phyloP scores from a whole-genome alignment of 2,797 vertebrate genomes.

The Cynopterus sphinx region DNA sequence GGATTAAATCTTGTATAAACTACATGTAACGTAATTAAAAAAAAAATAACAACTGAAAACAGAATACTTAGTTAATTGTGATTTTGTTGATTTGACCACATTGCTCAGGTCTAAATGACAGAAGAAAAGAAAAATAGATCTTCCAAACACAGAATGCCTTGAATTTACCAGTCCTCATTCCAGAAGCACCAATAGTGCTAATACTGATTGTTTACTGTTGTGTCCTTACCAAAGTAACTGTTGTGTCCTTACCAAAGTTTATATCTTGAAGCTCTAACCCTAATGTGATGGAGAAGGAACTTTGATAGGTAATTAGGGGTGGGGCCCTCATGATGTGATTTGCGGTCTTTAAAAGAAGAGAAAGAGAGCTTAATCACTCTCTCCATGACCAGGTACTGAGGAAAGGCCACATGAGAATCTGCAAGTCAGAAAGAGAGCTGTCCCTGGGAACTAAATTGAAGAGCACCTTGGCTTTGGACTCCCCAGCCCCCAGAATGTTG shows the following conservation, averaged over 20 bases:
- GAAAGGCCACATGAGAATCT: background rate
- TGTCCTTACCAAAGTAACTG: background rate
- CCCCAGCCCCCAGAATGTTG: background rate
- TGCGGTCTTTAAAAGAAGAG: background rate
- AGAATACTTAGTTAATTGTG: background rate
- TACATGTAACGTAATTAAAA: background rate
- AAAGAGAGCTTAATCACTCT: background rate
- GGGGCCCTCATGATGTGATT: background rate
- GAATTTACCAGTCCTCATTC: background rate
- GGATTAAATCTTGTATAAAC: background rate
- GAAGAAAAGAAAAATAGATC: background rate
- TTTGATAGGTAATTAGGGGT: background rate
- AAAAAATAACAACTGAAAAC: conserved; percentile 16
- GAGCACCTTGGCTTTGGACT: background rate
- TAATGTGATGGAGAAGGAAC: background rate
- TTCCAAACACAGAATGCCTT: background rate
- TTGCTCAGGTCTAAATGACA: background rate
- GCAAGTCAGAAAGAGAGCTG: background rate
- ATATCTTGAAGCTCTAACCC: background rate
- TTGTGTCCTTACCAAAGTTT: background rate
- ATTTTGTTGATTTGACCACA: background rate
- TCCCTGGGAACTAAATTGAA: background rate
- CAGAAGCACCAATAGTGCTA: background rate
- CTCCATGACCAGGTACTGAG: background rate
- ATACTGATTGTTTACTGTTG: background rate